Conservation (phyloP, 35 echinoderm and acorn worm species). For the Eucidaris tribuloides region DNA sequence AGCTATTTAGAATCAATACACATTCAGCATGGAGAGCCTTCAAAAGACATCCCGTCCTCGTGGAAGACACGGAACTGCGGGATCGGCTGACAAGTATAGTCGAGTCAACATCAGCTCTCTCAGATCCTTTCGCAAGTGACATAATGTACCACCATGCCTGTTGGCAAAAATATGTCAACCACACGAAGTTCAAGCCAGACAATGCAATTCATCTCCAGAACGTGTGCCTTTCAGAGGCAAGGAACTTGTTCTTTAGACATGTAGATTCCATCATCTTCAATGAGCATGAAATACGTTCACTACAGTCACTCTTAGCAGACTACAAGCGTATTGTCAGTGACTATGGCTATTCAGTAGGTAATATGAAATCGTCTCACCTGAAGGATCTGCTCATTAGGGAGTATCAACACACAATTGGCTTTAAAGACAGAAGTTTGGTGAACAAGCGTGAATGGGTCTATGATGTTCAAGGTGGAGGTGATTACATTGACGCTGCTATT, state of each 20-base stretch:
- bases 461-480: slow-evolving; percentile 19
- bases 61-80: slow-evolving; percentile 8
- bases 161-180: neutral
- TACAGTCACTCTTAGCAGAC: neutral
- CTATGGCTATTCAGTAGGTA: neutral
- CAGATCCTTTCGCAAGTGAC: slow-evolving; percentile 11
- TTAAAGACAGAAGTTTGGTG: neutral
- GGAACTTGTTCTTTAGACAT: slow-evolving; percentile 3
- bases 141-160: slow-evolving; percentile 34
- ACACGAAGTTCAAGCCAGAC: neutral
- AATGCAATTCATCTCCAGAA: slow-evolving; percentile 12
- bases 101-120: slow-evolving; percentile 16
- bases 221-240: neutral
- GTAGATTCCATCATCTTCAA: neutral
- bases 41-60: slow-evolving; percentile 5
- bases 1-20: slow-evolving; percentile 21
- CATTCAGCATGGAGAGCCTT: slow-evolving; percentile 12
- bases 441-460: slow-evolving; percentile 37
- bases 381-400: too few relatives aligned
- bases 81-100: neutral
- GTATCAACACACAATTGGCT: slow-evolving; percentile 15
- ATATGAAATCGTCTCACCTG: slow-evolving; percentile 26
- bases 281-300: slow-evolving; percentile 2
- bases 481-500: slow-evolving; percentile 35
- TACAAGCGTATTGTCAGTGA: neutral